Conservation (phyloP, 2,113 vertebrate genomes). For the Nycticebus coucang region DNA sequence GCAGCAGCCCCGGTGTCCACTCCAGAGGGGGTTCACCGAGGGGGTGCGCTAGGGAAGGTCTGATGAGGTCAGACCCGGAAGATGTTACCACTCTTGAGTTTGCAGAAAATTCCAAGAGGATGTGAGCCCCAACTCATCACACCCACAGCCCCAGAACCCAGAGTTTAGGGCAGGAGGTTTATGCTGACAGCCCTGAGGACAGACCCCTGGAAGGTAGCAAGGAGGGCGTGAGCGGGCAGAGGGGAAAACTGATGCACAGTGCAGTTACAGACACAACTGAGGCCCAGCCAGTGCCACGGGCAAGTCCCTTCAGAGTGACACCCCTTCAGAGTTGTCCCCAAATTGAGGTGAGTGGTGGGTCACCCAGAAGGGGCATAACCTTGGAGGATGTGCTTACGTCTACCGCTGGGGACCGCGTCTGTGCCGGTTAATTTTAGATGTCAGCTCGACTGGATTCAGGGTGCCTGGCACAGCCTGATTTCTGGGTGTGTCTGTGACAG, state of each 20-base stretch:
- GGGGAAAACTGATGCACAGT: not conserved
- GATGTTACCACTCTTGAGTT: not conserved
- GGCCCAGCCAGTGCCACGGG: not conserved
- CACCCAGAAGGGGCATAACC: not conserved
- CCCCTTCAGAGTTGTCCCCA: not conserved
- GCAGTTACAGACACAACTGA: not conserved
- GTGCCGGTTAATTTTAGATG: not conserved
- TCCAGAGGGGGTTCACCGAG: not conserved
- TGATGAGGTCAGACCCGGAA: not conserved
- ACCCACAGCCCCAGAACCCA: not conserved
- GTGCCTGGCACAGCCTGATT: not conserved
- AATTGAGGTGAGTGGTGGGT: not conserved
- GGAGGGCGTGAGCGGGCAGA: not conserved
- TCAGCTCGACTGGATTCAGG: not conserved
- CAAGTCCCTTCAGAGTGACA: not conserved
- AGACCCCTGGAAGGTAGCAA: not conserved
- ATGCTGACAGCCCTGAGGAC: not conserved
- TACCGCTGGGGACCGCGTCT: accelerated
- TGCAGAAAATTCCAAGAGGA: not conserved
- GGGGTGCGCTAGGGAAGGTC: not conserved
- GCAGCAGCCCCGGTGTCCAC: not conserved
- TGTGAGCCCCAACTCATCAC: not conserved
- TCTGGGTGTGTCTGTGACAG: not conserved
- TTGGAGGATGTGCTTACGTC: not conserved
- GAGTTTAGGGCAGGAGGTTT: not conserved